Evolutionary conservation across 2,888 invertebrate genomes (phyloP).

Genomic region (Drosophila mimetica): DNA sequence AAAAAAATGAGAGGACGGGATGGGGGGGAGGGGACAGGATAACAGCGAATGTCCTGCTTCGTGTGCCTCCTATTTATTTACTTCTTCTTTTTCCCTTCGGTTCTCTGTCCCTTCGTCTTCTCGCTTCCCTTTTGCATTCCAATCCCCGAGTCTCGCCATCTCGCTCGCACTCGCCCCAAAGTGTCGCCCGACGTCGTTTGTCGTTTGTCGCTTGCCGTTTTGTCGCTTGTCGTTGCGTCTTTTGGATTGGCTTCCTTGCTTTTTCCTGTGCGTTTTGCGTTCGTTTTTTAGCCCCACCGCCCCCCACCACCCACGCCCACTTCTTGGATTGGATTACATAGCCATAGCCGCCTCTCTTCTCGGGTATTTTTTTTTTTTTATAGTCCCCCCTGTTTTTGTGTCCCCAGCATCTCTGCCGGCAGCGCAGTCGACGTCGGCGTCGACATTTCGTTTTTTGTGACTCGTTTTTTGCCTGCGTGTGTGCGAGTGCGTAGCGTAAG

Average conservation of each 20-base stretch:
- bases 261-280: slow-evolving; percentile 64
- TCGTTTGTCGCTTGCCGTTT: slow-evolving; percentile 37
- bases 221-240: slow-evolving; percentile 64
- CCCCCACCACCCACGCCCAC: slow-evolving; percentile 7
- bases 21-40: neutral
- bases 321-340: slow-evolving; percentile 72
- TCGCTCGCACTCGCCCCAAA: slow-evolving; percentile 48
- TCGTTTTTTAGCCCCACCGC: slow-evolving; percentile 64
- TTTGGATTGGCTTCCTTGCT: slow-evolving; percentile 73
- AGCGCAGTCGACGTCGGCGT: slow-evolving; percentile 46
- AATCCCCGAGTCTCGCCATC: slow-evolving; percentile 31
- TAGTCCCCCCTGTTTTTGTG: slow-evolving; percentile 30
- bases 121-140: slow-evolving; percentile 23
- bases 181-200: slow-evolving; percentile 66
- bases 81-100: slow-evolving; percentile 17
- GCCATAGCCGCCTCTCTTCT: neutral
- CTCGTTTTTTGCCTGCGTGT: slow-evolving; percentile 56
- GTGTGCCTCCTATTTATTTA: slow-evolving; percentile 10
- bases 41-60: slow-evolving; percentile 28
- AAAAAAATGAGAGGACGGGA: neutral
- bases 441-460: slow-evolving; percentile 73
- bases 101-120: neutral
- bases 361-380: slow-evolving; percentile 39
- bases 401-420: slow-evolving; percentile 63
- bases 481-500: slow-evolving; percentile 32